phyloP scores from a whole-genome alignment of 2,113 vertebrate genomes.

The Myxocyprinus asiaticus region DNA sequence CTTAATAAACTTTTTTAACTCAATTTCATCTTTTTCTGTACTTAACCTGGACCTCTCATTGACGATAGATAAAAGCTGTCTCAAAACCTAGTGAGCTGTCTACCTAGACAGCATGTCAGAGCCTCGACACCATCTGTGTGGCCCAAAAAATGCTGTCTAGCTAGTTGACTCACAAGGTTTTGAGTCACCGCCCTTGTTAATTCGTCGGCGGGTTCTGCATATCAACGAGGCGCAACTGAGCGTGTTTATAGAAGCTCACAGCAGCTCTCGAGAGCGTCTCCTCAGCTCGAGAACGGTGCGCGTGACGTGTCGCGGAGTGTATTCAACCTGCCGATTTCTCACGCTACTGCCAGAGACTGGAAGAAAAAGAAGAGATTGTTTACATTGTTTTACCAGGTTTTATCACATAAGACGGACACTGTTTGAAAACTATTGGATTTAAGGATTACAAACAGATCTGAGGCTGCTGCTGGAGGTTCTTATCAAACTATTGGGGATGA shows the following conservation, averaged over 20 bases:
- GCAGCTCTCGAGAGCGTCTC: constrained; percentile 62
- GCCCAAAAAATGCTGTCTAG: background rate
- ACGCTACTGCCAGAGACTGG: background rate
- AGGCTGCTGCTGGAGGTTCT: constrained; percentile 26
- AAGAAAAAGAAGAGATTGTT: background rate
- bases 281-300: constrained; percentile 23
- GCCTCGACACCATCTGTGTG: background rate
- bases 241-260: constrained; percentile 79
- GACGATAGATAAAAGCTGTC: background rate
- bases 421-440: constrained; percentile 43
- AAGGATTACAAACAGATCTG: background rate
- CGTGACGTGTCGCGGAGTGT: constrained; percentile 1
- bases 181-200: constrained; percentile 63
- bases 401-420: background rate
- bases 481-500: constrained; percentile 77
- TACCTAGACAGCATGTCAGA: background rate
- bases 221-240: constrained; percentile 88
- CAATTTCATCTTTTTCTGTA: constrained; percentile 4
- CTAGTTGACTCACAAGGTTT: background rate
- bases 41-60: background rate
- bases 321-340: constrained; percentile 32
- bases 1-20: constrained; percentile 33
- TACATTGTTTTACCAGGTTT: too few species aligned
- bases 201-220: constrained; percentile 88
- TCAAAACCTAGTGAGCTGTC: background rate